Evolutionary conservation across 2,888 invertebrate species (phyloP).

Genomic region (Adela reaumurella): DNA sequence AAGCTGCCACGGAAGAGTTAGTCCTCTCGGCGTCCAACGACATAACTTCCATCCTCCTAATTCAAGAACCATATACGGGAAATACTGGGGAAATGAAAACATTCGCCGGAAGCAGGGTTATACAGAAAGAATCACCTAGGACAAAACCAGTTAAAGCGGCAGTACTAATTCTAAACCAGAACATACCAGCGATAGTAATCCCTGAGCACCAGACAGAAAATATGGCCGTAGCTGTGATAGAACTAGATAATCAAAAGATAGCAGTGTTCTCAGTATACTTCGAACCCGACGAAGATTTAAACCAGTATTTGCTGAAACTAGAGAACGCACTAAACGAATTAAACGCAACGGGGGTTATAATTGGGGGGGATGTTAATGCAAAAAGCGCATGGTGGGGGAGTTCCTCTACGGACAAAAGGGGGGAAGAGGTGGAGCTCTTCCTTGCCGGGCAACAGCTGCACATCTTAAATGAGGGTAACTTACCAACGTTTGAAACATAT

Average conservation of each 20-base stretch:
- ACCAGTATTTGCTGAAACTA: too few species aligned
- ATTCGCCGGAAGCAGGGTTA: conserved; percentile 9
- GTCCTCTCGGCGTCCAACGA: too few species aligned
- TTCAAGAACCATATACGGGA: conserved; percentile 19
- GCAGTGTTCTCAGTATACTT: conserved; percentile 1
- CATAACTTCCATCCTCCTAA: conserved; percentile 5
- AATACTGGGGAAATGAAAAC: conserved; percentile 8
- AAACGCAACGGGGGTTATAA: not conserved
- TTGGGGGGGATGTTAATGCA: not conserved
- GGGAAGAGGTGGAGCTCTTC: conserved; percentile 8
- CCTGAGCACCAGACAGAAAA: conserved; percentile 14
- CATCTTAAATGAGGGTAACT: conserved; percentile 11
- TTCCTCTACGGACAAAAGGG: conserved; percentile 9
- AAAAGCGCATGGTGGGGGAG: conserved; percentile 7
- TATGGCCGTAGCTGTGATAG: conserved; percentile 1
- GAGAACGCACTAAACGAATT: not conserved
- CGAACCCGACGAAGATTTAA: not conserved
- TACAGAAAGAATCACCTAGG: conserved; percentile 14
- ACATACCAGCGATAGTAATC: conserved; percentile 10
- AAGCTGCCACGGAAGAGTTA: too few species aligned
- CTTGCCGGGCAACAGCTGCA: conserved; percentile 11
- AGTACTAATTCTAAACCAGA: conserved; percentile 11
- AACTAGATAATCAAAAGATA: conserved; percentile 1
- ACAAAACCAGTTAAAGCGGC: conserved; percentile 15
- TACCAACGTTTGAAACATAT: conserved; percentile 11